Conservation (phyloP, 2,888 invertebrate species). For the Mesochorus sp. region DNA sequence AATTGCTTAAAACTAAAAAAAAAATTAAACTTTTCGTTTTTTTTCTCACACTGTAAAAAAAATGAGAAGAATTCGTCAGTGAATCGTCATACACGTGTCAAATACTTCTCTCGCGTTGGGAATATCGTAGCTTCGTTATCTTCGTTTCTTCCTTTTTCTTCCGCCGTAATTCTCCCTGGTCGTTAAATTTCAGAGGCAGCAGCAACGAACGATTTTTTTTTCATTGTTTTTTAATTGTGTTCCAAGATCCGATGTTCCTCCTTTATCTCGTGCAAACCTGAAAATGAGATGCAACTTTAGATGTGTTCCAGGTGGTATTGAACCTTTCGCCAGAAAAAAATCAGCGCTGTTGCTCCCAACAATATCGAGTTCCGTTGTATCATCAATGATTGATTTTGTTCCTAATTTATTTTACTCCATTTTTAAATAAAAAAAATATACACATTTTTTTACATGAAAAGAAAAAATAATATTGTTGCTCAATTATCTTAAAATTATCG, state of each 20-base stretch:
- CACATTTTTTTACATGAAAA: too few relatives aligned
- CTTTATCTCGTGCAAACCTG: constrained; percentile 46
- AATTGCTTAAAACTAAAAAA: constrained; percentile 51
- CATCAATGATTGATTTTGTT: too few relatives aligned
- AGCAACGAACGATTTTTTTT: background rate
- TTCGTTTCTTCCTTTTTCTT: background rate
- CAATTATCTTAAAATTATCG: too few relatives aligned
- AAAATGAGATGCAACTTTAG: constrained; percentile 63
- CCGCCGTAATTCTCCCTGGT: background rate
- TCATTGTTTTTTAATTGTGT: background rate
- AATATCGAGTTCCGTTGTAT: background rate
- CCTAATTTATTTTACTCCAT: too few relatives aligned
- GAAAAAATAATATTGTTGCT: too few relatives aligned
- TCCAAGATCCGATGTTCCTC: background rate
- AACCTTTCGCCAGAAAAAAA: background rate
- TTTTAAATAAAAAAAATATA: too few relatives aligned
- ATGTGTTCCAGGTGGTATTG: constrained; percentile 52
- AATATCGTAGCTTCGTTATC: background rate
- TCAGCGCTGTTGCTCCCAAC: background rate
- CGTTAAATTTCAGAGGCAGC: background rate
- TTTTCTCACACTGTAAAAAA: constrained; percentile 14
- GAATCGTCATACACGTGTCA: constrained; percentile 7
- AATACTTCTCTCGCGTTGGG: constrained; percentile 56
- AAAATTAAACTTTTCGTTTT: constrained; percentile 17
- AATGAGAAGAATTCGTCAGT: constrained; percentile 13